Percentiles rank a stretch among this genome's conserved stretches.
phyloP scores from a whole-genome alignment of 2,113 vertebrate genomes.

The Tachysurus fulvidraco region DNA sequence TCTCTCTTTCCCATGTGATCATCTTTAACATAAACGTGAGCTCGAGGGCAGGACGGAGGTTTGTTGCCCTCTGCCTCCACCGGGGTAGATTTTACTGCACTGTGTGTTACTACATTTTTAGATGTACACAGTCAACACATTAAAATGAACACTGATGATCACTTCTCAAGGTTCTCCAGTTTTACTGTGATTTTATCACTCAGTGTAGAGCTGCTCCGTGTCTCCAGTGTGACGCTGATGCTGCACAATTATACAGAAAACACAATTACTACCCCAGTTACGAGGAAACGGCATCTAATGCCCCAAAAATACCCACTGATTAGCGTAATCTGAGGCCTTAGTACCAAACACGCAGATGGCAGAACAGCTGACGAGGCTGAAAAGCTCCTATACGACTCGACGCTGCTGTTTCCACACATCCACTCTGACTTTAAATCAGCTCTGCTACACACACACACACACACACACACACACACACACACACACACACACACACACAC shows the following conservation, averaged over 20 bases:
- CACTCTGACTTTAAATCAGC: not conserved
- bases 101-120: not conserved
- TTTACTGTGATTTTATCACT: not conserved
- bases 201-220: not conserved
- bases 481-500: not conserved
- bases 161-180: not conserved
- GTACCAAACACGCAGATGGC: not conserved
- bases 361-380: conserved; percentile 5
- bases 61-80: not conserved
- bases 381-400: not conserved
- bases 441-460: not conserved
- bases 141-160: not conserved
- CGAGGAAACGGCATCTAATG: not conserved
- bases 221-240: not conserved
- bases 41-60: not conserved
- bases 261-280: not conserved
- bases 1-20: not conserved
- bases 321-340: not conserved
- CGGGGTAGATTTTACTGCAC: not conserved
- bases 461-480: not conserved
- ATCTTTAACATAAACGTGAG: not conserved
- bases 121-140: not conserved
- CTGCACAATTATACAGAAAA: not conserved
- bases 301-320: not conserved
- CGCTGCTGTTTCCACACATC: not conserved